Conservation (phyloP, 2,797 vertebrate species). For the Cossypha heuglini region DNA sequence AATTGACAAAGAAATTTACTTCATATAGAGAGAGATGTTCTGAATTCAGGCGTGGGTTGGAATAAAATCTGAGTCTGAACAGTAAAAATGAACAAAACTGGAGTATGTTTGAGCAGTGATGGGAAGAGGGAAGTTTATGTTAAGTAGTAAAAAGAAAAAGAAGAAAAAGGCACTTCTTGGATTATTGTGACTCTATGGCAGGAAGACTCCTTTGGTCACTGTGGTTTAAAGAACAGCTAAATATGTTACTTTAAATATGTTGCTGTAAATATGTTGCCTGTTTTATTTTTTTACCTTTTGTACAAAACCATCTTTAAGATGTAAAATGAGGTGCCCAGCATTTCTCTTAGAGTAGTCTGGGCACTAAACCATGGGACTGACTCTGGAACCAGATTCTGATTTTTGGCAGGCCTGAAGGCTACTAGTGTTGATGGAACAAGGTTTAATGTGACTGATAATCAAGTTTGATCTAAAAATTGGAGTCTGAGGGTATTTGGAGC, state of each 20-base stretch:
- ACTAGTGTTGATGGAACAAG: not conserved
- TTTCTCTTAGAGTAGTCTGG: not conserved
- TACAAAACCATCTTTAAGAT: not conserved
- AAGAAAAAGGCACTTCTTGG: not conserved
- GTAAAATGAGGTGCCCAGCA: not conserved
- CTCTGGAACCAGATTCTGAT: not conserved
- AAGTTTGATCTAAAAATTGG: not conserved
- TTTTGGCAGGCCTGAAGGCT: not conserved
- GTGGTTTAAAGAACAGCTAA: not conserved
- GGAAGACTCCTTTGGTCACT: not conserved
- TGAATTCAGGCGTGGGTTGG: not conserved
- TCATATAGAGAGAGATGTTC: not conserved
- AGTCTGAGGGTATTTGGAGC: not conserved
- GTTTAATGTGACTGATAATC: not conserved
- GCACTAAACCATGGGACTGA: not conserved
- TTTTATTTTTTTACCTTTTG: not conserved
- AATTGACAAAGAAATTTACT: not conserved
- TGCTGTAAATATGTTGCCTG: not conserved
- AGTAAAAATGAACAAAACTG: not conserved
- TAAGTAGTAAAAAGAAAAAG: not conserved
- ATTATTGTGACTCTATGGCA: not conserved
- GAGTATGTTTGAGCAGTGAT: not conserved
- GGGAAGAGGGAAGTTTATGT: not conserved
- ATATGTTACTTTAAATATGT: not conserved
- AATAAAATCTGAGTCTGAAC: not conserved